These are phyloP conservation scores for Andrena minutula DNA, from an alignment of 2,888 invertebrate species.

Conservation along the genomic window DNA sequence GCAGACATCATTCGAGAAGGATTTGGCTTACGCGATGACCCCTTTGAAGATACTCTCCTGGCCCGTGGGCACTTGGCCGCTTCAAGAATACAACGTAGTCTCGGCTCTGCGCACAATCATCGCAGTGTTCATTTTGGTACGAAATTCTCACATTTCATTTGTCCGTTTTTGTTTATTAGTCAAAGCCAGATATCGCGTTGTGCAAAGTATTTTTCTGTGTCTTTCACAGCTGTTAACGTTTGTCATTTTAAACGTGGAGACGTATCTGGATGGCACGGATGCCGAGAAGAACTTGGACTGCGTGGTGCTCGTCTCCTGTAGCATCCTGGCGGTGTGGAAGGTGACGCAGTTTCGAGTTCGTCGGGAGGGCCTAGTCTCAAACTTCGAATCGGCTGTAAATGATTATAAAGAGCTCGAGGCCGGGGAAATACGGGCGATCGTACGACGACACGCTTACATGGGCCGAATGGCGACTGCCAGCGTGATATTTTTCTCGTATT, in stretches of 20 bases:
- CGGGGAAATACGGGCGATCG: neutral
- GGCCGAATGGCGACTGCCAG: constrained; percentile 3
- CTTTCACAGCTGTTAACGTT: neutral
- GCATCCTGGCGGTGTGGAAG: constrained; percentile 15
- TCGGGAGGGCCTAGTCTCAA: neutral
- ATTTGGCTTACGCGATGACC: constrained; percentile 25
- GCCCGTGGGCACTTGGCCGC: constrained; percentile 20
- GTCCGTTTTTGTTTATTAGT: no score
- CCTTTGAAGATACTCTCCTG: constrained; percentile 11
- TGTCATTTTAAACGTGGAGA: neutral
- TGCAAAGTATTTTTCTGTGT: neutral
- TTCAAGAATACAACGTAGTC: constrained; percentile 6
- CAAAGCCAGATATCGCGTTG: no score
- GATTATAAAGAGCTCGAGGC: neutral
- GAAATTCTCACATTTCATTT: neutral
- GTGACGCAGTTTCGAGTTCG: neutral
- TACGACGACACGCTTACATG: constrained; percentile 28
- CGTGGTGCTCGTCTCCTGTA: neutral
- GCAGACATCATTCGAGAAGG: constrained; percentile 1
- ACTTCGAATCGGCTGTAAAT: constrained; percentile 29
- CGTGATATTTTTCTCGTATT: neutral
- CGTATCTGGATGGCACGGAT: constrained; percentile 1
- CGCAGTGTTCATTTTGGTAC: neutral
- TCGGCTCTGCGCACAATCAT: neutral
- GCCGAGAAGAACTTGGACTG: constrained; percentile 23